Conservation (phyloP, 2,113 vertebrate genomes). For the Cinclus cinclus region DNA sequence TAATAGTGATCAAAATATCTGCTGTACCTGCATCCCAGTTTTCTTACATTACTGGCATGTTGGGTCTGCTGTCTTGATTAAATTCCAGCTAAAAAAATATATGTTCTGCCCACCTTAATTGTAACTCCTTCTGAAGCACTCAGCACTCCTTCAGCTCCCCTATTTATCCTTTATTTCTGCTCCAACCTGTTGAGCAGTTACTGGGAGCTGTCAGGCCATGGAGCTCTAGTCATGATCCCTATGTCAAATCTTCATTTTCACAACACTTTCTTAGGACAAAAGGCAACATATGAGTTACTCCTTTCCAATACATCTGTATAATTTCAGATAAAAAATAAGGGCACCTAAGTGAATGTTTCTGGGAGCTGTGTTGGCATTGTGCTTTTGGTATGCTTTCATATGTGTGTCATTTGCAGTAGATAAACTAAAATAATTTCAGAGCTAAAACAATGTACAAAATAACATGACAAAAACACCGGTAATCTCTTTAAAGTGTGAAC, state of each 20-base stretch:
- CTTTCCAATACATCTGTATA: not conserved
- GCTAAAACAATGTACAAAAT: not conserved
- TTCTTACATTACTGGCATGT: not conserved
- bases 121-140: not conserved
- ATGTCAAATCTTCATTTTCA: not conserved
- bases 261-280: not conserved
- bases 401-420: not conserved
- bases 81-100: not conserved
- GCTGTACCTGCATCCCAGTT: not conserved
- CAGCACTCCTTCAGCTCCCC: not conserved
- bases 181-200: not conserved
- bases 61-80: not conserved
- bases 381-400: not conserved
- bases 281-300: not conserved
- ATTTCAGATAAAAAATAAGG: not conserved
- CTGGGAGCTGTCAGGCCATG: not conserved
- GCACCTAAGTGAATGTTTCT: not conserved
- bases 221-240: not conserved
- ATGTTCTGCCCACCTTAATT: not conserved
- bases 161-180: not conserved
- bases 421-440: not conserved
- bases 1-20: conserved; percentile 36
- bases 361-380: not conserved
- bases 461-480: not conserved
- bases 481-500: not conserved